Evolutionary conservation across 1,140 invertebrate genomes (phyloP).

Genomic region (Phocides pigmalion): DNA sequence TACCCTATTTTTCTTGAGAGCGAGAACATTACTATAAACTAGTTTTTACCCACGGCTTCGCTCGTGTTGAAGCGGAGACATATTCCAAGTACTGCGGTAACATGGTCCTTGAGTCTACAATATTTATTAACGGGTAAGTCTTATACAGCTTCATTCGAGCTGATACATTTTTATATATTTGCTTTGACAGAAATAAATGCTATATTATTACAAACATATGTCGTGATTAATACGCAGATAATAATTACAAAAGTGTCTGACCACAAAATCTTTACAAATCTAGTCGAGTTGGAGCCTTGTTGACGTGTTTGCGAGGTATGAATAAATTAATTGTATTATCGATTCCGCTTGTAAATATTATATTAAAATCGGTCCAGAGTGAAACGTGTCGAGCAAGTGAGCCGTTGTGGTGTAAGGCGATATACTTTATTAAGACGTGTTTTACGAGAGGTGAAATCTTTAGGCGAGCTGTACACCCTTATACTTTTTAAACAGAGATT

Average conservation of each 20-base stretch:
- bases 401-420: conserved; percentile 48
- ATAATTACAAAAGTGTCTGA: background rate
- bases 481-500: background rate
- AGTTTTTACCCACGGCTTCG: no score
- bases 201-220: conserved; percentile 1
- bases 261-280: background rate
- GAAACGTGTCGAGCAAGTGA: conserved; percentile 37
- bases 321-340: conserved; percentile 8
- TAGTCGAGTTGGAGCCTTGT: background rate
- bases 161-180: background rate
- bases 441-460: conserved; percentile 61
- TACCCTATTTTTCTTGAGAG: no score
- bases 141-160: background rate
- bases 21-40: no score
- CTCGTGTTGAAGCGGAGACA: no score
- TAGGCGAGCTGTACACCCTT: background rate
- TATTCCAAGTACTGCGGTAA: no score
- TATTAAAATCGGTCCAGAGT: conserved; percentile 1
- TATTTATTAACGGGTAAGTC: no score
- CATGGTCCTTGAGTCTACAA: no score
- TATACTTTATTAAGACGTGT: conserved; percentile 59
- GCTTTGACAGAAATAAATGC: background rate
- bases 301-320: background rate
- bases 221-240: conserved; percentile 3
- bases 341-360: conserved; percentile 1